Conservation (phyloP, 2,797 vertebrate genomes). For the Sorex maritimensis region DNA sequence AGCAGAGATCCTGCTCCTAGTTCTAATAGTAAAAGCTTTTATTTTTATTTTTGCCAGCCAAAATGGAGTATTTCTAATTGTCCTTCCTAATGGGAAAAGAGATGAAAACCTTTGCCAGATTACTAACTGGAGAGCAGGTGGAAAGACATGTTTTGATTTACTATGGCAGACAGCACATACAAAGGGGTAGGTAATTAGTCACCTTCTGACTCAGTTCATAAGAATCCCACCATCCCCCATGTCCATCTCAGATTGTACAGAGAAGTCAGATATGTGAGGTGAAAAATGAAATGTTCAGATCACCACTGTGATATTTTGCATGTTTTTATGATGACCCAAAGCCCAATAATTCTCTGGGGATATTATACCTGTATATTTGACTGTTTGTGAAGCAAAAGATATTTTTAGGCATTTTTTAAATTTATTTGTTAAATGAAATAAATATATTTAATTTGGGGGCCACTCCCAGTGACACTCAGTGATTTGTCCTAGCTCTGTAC, state of each 20-base stretch:
- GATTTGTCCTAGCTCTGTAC: too few relatives aligned
- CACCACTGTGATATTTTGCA: background rate
- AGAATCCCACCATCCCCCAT: background rate
- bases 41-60: background rate
- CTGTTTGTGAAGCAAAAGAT: background rate
- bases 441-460: too few relatives aligned
- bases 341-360: background rate
- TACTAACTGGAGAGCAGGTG: background rate
- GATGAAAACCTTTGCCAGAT: background rate
- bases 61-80: constrained; percentile 39
- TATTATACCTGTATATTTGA: background rate
- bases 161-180: background rate
- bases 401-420: background rate
- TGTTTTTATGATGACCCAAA: background rate
- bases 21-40: background rate
- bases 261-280: background rate
- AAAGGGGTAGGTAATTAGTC: constrained; percentile 8
- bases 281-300: background rate
- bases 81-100: constrained; percentile 5
- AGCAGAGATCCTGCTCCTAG: background rate
- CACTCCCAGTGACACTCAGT: too few relatives aligned
- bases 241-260: background rate
- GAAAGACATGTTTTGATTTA: background rate
- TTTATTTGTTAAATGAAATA: background rate
- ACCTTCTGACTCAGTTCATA: background rate